These are phyloP conservation scores for Oxystoma pomonae DNA, from an alignment of 2,888 invertebrate genomes.

Conservation along the genomic window DNA sequence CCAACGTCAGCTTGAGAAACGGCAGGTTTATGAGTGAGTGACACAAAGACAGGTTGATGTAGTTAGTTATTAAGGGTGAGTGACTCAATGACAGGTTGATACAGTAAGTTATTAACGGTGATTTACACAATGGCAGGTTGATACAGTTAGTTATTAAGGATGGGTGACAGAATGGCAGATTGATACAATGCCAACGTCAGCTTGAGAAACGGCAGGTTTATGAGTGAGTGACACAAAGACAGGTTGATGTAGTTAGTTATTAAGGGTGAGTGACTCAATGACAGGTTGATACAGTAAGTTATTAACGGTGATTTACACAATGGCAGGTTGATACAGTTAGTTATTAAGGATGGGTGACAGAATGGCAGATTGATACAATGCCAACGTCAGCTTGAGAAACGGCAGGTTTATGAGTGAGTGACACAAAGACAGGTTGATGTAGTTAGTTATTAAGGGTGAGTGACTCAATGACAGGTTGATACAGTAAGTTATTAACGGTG, in stretches of 20 bases:
- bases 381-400: slow-evolving; percentile 68
- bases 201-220: slow-evolving; percentile 84
- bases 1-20: slow-evolving; percentile 68
- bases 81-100: no score
- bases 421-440: slow-evolving; percentile 86
- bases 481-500: slow-evolving; percentile 53
- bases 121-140: slow-evolving; percentile 84
- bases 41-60: slow-evolving; percentile 86
- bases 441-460: slow-evolving; percentile 83
- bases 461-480: no score
- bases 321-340: slow-evolving; percentile 86
- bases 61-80: slow-evolving; percentile 83
- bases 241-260: slow-evolving; percentile 88
- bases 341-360: slow-evolving; percentile 74
- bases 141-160: slow-evolving; percentile 91
- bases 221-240: slow-evolving; percentile 75
- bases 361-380: no score
- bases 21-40: slow-evolving; percentile 77
- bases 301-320: slow-evolving; percentile 68
- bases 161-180: no score
- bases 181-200: slow-evolving; percentile 53
- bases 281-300: no score
- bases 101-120: slow-evolving; percentile 53
- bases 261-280: slow-evolving; percentile 65
- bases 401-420: slow-evolving; percentile 77